phyloP scores from a whole-genome alignment of 2,888 invertebrate species.

The Torymus aiolomorphi region DNA sequence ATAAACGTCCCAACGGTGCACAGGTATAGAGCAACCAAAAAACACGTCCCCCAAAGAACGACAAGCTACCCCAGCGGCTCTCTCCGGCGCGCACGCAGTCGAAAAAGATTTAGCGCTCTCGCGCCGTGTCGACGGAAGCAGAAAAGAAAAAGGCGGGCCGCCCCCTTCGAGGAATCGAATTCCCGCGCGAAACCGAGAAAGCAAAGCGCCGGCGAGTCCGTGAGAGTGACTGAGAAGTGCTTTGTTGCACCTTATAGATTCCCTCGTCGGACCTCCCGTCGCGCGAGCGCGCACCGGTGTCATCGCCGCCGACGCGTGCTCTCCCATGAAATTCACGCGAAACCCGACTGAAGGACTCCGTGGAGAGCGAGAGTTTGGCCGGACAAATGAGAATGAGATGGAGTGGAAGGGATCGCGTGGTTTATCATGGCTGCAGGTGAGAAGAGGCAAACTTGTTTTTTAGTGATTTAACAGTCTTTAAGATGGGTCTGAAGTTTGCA shows the following conservation, averaged over 20 bases:
- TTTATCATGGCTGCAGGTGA: background rate
- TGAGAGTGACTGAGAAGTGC: background rate
- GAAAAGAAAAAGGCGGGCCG: slow-evolving; percentile 7
- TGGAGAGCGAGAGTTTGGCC: too few relatives aligned
- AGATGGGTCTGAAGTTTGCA: too few relatives aligned
- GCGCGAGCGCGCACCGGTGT: slow-evolving; percentile 16
- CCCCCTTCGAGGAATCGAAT: slow-evolving; percentile 24
- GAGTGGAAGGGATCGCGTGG: too few relatives aligned
- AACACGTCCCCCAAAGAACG: too few relatives aligned
- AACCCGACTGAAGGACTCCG: too few relatives aligned
- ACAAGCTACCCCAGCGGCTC: too few relatives aligned
- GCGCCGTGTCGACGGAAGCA: background rate
- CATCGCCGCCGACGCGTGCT: background rate
- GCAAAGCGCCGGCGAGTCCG: too few relatives aligned
- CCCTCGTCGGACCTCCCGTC: slow-evolving; percentile 43
- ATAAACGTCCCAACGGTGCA: too few relatives aligned
- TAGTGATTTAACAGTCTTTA: too few relatives aligned
- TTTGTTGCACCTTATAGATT: slow-evolving; percentile 18
- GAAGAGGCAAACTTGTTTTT: too few relatives aligned
- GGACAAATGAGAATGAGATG: slow-evolving; percentile 15
- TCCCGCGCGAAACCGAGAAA: too few relatives aligned
- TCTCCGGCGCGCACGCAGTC: background rate
- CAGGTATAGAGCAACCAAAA: too few relatives aligned
- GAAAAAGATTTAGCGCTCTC: slow-evolving; percentile 3
- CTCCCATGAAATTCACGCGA: background rate